Evolutionary conservation across 1,140 invertebrate genomes (phyloP).

Genomic region (Hycleus phaleratus): DNA sequence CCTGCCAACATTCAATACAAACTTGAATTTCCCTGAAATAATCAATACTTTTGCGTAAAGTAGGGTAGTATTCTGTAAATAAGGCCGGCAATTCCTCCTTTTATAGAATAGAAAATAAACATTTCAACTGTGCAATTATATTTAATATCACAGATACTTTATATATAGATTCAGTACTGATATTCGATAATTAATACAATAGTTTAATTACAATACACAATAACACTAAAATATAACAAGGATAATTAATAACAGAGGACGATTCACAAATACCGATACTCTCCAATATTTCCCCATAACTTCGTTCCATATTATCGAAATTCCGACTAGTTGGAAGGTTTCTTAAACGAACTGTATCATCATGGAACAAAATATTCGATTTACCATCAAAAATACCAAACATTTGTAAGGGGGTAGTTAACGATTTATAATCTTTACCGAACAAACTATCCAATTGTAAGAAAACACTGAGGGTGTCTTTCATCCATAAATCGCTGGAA

Average conservation of each 20-base stretch:
- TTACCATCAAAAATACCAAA: conserved; percentile 56
- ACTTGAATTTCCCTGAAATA: conserved; percentile 22
- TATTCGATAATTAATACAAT: too few relatives aligned
- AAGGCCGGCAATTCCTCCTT: too few relatives aligned
- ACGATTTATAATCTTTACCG: conserved; percentile 51
- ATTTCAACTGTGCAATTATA: neutral
- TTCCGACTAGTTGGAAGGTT: conserved; percentile 28
- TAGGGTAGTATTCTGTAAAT: too few relatives aligned
- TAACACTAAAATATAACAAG: neutral
- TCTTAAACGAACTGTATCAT: conserved; percentile 48
- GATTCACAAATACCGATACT: conserved; percentile 6
- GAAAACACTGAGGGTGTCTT: conserved; percentile 59
- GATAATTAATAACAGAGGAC: neutral
- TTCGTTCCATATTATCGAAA: conserved; percentile 26
- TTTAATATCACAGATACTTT: conserved; percentile 8
- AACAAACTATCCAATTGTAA: conserved; percentile 59
- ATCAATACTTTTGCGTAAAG: conserved; percentile 18
- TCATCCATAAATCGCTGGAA: conserved; percentile 44
- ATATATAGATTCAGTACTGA: too few relatives aligned
- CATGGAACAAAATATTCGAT: conserved; percentile 58
- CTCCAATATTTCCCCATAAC: conserved; percentile 14
- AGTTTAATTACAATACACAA: too few relatives aligned
- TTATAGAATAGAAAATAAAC: neutral
- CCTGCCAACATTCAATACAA: conserved; percentile 13
- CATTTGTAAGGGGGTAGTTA: conserved; percentile 54